Percentiles rank a stretch among this genome's conserved stretches.
Evolutionary conservation across 2,797 vertebrate species (phyloP).

Genomic region (Pantherophis vulpinus): DNA sequence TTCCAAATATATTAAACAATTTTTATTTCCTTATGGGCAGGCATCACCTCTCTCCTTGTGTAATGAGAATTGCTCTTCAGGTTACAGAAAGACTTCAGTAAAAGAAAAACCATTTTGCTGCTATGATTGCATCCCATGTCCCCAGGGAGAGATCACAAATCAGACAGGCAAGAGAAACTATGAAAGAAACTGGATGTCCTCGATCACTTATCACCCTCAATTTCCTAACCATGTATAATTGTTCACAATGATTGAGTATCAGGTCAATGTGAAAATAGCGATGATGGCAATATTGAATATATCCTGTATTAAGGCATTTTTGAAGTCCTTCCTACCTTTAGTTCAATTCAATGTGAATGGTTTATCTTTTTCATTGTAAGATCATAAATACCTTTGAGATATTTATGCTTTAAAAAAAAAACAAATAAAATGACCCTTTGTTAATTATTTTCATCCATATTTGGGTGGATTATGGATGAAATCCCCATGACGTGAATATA

Average conservation of each 20-base stretch:
- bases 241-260: background rate
- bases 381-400: background rate
- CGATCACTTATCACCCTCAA: background rate
- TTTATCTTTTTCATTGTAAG: background rate
- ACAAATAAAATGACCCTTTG: background rate
- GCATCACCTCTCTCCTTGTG: background rate
- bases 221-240: background rate
- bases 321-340: background rate
- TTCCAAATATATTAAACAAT: background rate
- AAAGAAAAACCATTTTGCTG: background rate
- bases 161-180: background rate
- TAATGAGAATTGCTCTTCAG: background rate
- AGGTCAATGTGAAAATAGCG: background rate
- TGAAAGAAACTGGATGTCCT: background rate
- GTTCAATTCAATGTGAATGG: background rate
- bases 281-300: background rate
- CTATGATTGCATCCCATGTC: background rate
- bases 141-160: background rate
- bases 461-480: background rate
- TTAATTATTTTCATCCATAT: background rate
- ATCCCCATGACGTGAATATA: background rate
- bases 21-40: background rate
- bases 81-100: background rate
- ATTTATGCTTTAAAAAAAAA: background rate
- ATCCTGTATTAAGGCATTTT: background rate